Base-by-base conservation (phyloP, 2,888 invertebrate genomes). In the Drosophila pegasa region DNA sequence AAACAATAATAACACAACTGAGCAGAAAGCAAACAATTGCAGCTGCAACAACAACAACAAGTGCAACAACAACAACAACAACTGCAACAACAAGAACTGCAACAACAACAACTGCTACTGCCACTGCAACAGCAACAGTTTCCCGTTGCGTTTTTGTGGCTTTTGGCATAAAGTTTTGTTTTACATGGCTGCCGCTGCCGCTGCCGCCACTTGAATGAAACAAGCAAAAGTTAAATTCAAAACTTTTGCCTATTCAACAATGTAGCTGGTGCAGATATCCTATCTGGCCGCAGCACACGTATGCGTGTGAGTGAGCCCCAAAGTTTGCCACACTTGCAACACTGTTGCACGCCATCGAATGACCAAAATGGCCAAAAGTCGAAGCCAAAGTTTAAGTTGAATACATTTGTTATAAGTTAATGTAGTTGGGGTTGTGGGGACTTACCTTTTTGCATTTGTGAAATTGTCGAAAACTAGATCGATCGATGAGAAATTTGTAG, bases 141-240 rank as follows among this genome's bases (percentile, higher is more conserved):
- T 80, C 59, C 63, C 75, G 35, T 22, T 56, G 57, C 31, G 27
- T 50, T 64, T 77, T 43, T 41, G 65, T 16, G 22, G 37, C 29
- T 58, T 62, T 64, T 70, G 56, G 60, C 52, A 63, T 56, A 77
- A 86, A 88, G 63, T 86, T 83, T 88, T 65, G 66, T 70, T 83
- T 64, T 56, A 78, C 79, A 78, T 81, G 77, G 65, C 75, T 61
- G 57, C 64, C 47, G 54, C 38, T 25, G 59, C 69, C 43, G 64
- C 41, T 18, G 50, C 41, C 63, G 62, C 78, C 85, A 87, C 78
- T 84, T 85, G 70, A 81, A 65, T 68, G 55, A 48, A 78, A 84
- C 88, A 86, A 79, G 79, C 87, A 77, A 84, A 88, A 85, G 87
- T 85, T 84, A 69, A 81, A 52, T 48, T 47, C 69, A 73, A 45